Base-by-base conservation (phyloP, 2,888 invertebrate genomes). In the Odontocerum albicorne region DNA sequence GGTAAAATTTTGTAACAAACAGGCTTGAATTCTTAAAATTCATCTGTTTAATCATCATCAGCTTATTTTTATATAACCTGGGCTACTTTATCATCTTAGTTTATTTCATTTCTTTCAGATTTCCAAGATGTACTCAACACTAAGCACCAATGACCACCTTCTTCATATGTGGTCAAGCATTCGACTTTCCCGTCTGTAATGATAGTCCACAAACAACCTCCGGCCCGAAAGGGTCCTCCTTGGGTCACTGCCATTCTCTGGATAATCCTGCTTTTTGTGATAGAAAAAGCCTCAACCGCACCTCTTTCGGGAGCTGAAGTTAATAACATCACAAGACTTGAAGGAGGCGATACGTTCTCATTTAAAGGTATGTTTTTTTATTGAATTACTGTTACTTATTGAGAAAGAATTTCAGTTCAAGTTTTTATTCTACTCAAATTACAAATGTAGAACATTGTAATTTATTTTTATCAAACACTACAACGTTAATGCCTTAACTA, bases 301-400 rank as follows among this genome's bases (percentile, higher is more conserved):
- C 53, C 57, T 7, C 10, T 33, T 69, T 71, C 73, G 67, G 70
- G 74, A 62, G 68, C 73, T 63, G 66, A 69, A 63, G 71, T 75
- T 61, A 71, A 72, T 39, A 72, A 75, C 58, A 70, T 77, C 60
- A 70, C 74, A 60, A 69, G 77, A 50, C 66, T 72, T 32, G 77
- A 77, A 59, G 66, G 70, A 13, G 77, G 77, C 35, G 77, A 77
- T 64, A 70, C 73, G 61, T 77, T 77, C 64, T 73, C 73, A 7
- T 65, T 77, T 39, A 65, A 66, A 55, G 73, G 76, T 74, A 53
- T 46, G 22, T n/a, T 4, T 7, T n/a, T n/a, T n/a, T n/a, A n/a
- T n/a, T n/a, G n/a, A n/a, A n/a, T n/a, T n/a, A n/a, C n/a, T n/a
- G n/a, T n/a, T n/a, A n/a, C n/a, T n/a, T n/a, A n/a, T n/a, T n/a